Conservation (phyloP, 2,888 invertebrate genomes). For the Odiellus spinosus region DNA sequence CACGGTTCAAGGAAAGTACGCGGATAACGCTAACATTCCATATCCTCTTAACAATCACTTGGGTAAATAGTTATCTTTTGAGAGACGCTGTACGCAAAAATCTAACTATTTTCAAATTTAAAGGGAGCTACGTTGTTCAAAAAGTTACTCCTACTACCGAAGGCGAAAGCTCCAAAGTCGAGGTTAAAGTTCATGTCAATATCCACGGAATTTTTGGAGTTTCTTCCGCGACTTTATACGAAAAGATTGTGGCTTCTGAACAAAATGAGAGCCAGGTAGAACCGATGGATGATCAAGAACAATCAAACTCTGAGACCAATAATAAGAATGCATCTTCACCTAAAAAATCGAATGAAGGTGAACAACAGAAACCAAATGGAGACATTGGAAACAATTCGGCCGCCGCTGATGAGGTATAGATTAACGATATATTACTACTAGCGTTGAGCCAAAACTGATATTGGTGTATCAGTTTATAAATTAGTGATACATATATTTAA, state of each 20-base stretch:
- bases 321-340: no score
- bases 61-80: slow-evolving; percentile 19
- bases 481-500: no score
- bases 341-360: not conserved
- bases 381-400: not conserved
- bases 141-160: slow-evolving; percentile 61
- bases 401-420: slow-evolving; percentile 31
- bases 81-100: slow-evolving; percentile 24
- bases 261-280: slow-evolving; percentile 15
- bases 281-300: slow-evolving; percentile 30
- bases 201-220: slow-evolving; percentile 80
- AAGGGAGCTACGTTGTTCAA: slow-evolving; percentile 32
- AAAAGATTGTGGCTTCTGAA: slow-evolving; percentile 4
- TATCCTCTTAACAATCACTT: slow-evolving; percentile 48
- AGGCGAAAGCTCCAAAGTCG: slow-evolving; percentile 85
- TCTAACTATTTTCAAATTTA: slow-evolving; percentile 32
- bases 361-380: not conserved
- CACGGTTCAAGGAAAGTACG: slow-evolving; percentile 66
- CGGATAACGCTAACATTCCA: slow-evolving; percentile 42
- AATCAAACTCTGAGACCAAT: slow-evolving; percentile 20
- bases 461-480: no score
- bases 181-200: slow-evolving; percentile 88
- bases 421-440: no score
- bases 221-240: slow-evolving; percentile 57
- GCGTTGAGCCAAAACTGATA: no score